Evolutionary conservation across 2,888 invertebrate genomes (phyloP).

Genomic region (Oscheius sp.): DNA sequence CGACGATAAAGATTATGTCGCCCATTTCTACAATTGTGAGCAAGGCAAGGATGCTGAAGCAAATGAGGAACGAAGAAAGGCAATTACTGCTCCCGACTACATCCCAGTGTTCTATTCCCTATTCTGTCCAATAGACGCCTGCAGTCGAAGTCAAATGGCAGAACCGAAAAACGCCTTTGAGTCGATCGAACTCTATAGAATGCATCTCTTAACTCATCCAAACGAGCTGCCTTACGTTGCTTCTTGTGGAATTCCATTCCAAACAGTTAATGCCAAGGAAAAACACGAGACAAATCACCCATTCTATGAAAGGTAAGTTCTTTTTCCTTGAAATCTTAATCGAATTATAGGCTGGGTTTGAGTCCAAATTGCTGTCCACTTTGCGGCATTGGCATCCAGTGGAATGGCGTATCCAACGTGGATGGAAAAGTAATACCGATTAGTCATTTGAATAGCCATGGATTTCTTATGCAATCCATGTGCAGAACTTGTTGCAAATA

Average conservation of each 20-base stretch:
- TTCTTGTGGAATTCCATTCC: conserved; percentile 29
- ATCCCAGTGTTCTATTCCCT: too few relatives aligned
- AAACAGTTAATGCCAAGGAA: not conserved
- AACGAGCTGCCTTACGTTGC: not conserved
- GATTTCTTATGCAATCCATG: conserved; percentile 33
- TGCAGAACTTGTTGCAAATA: conserved; percentile 35
- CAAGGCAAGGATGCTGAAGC: too few relatives aligned
- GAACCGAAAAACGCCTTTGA: not conserved
- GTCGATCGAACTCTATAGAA: too few relatives aligned
- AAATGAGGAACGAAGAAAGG: not conserved
- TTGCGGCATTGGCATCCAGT: conserved; percentile 39
- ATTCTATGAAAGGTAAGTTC: conserved; percentile 3
- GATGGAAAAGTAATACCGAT: conserved; percentile 10
- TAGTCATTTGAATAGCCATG: conserved; percentile 36
- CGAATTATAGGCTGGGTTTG: conserved; percentile 10
- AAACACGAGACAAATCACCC: conserved; percentile 26
- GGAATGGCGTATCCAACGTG: conserved; percentile 28
- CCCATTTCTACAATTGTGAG: not conserved
- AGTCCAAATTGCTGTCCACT: conserved; percentile 33
- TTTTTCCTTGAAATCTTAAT: not conserved
- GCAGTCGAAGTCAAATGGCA: not conserved
- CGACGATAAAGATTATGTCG: conserved; percentile 8
- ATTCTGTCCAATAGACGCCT: not conserved
- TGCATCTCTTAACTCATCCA: too few relatives aligned
- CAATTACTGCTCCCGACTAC: not conserved